These are phyloP conservation scores for Spinus olivaceus DNA, from an alignment of 2,797 vertebrate genomes.

Conservation along the genomic window DNA sequence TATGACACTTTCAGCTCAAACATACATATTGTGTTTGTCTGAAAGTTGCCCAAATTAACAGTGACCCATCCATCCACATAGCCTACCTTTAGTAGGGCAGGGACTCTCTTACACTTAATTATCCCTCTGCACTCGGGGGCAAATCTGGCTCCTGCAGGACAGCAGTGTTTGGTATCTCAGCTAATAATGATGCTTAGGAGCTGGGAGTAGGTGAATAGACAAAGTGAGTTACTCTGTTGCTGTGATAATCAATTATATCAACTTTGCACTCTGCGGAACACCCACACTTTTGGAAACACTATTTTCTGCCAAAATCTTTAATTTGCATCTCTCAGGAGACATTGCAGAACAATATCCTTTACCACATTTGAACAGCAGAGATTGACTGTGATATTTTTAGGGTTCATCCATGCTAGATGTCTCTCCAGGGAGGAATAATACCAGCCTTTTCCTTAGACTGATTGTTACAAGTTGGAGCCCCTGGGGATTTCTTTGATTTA, in stretches of 20 bases:
- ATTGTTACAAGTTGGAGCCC: constrained; percentile 4
- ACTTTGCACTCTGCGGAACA: not conserved
- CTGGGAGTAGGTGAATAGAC: not conserved
- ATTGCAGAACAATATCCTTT: not conserved
- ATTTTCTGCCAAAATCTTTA: not conserved
- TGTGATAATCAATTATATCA: not conserved
- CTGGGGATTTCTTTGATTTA: constrained; percentile 31
- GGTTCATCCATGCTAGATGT: not conserved
- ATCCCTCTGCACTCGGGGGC: not conserved
- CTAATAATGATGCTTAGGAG: not conserved
- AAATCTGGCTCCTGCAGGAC: not conserved
- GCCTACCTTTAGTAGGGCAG: not conserved
- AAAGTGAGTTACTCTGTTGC: not conserved
- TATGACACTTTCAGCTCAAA: not conserved
- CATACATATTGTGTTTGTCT: not conserved
- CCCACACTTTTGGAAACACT: not conserved
- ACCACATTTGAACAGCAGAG: not conserved
- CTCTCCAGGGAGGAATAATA: not conserved
- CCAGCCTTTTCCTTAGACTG: not conserved
- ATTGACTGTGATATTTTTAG: constrained; percentile 19
- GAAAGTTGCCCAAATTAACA: constrained; percentile 25
- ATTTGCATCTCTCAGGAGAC: not conserved
- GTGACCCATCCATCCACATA: not conserved
- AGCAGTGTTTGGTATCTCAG: not conserved
- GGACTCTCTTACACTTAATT: not conserved